These are phyloP conservation scores for Macaria liturata DNA, from an alignment of 2,888 invertebrate genomes.

Conservation along the genomic window DNA sequence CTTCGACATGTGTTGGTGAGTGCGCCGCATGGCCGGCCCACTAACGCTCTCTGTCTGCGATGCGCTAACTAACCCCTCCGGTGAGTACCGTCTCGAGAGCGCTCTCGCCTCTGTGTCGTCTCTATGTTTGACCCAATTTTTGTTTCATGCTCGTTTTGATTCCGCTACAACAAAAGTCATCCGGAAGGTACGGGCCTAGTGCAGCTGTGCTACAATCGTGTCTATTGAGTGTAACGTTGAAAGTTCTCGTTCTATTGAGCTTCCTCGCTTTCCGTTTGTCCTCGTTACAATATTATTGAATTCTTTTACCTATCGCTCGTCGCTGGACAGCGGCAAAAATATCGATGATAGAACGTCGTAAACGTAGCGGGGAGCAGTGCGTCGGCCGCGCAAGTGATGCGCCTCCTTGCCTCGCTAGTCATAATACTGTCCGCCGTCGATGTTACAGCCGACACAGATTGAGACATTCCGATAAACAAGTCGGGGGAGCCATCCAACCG, in stretches of 20 bases:
- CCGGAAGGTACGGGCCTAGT: constrained; percentile 8
- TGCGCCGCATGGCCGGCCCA: constrained; percentile 46
- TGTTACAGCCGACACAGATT: constrained; percentile 37
- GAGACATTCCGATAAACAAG: constrained; percentile 37
- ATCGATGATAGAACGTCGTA: constrained; percentile 56
- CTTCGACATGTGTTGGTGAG: constrained; percentile 79
- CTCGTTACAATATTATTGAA: constrained; percentile 27
- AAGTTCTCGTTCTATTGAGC: constrained; percentile 24
- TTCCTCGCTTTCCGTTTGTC: constrained; percentile 28
- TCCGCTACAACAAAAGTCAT: constrained; percentile 18
- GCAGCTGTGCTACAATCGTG: constrained; percentile 13
- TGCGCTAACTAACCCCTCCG: constrained; percentile 48
- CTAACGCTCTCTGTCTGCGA: constrained; percentile 46
- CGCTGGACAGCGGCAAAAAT: constrained; percentile 40
- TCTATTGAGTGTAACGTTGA: constrained; percentile 16
- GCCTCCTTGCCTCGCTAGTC: constrained; percentile 45
- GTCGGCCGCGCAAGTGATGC: constrained; percentile 39
- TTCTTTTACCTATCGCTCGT: constrained; percentile 18
- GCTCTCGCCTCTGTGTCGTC: constrained; percentile 33
- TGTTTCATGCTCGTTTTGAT: constrained; percentile 16
- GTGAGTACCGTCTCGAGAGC: constrained; percentile 48
- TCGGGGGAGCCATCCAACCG: constrained; percentile 4
- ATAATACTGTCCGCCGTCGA: constrained; percentile 49
- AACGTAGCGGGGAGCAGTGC: constrained; percentile 42
- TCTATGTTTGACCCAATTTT: constrained; percentile 40